These are phyloP conservation scores for Lophura nycthemera DNA, from an alignment of 2,113 vertebrate species.

Conservation along the genomic window DNA sequence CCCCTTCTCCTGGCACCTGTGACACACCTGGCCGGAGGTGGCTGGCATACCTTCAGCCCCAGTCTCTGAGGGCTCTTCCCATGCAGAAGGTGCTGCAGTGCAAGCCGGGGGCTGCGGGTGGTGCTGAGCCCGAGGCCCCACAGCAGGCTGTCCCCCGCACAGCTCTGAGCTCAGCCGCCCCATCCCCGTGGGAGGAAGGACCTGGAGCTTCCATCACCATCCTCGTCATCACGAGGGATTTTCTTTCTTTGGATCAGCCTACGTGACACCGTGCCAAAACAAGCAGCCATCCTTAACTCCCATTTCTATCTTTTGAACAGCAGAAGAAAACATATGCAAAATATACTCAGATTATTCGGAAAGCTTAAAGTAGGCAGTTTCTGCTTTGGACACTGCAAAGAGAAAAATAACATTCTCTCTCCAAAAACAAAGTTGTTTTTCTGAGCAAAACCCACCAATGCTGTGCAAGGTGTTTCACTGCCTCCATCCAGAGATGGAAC, in stretches of 20 bases:
- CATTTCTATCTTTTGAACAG: not conserved
- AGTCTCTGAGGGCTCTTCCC: not conserved
- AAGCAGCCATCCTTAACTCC: not conserved
- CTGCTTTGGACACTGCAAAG: not conserved
- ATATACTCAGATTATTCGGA: not conserved
- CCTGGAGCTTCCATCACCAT: not conserved
- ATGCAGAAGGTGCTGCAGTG: not conserved
- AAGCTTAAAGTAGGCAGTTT: not conserved
- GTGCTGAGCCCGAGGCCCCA: not conserved
- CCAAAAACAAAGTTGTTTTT: not conserved
- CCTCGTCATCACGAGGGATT: not conserved
- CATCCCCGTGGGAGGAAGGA: not conserved
- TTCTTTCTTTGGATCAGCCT: not conserved
- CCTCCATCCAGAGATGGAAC: not conserved
- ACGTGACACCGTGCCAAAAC: not conserved
- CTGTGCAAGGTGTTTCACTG: not conserved
- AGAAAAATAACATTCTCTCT: not conserved
- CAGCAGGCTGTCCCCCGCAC: not conserved
- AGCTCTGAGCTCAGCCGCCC: not conserved
- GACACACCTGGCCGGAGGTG: not conserved
- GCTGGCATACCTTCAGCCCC: not conserved
- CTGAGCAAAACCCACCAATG: not conserved
- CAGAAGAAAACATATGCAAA: not conserved
- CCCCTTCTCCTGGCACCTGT: not conserved
- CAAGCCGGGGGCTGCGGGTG: not conserved